Evolutionary conservation across 2,113 vertebrate species (phyloP).

Genomic region (Dipodomys ordii): DNA sequence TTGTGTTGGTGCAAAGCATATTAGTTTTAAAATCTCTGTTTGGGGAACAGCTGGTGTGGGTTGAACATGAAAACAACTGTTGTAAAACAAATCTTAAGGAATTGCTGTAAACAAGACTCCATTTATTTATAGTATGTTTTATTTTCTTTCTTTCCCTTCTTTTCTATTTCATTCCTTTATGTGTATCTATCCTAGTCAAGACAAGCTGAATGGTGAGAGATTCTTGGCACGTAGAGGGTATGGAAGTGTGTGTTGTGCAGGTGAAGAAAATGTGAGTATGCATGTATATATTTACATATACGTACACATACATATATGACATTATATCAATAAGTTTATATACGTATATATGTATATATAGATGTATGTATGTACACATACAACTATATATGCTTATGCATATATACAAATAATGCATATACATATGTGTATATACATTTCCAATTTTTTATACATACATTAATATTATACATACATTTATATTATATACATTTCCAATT

Average conservation of each 20-base stretch:
- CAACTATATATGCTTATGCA: neutral
- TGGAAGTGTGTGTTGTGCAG: neutral
- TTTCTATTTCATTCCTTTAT: neutral
- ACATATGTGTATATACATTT: neutral
- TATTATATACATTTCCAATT: neutral
- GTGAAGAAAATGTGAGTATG: neutral
- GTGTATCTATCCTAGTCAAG: neutral
- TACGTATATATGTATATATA: too few relatives aligned
- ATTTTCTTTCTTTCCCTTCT: slow-evolving; percentile 17
- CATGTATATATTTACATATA: too few relatives aligned
- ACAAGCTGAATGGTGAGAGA: neutral
- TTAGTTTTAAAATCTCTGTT: slow-evolving; percentile 79
- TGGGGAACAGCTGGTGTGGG: slow-evolving; percentile 82
- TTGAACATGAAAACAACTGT: slow-evolving; percentile 82
- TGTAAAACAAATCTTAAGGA: slow-evolving; percentile 81
- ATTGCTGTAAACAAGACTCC: slow-evolving; percentile 79
- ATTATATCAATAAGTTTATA: too few relatives aligned
- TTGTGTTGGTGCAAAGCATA: slow-evolving; percentile 74
- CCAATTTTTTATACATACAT: neutral
- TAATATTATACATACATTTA: neutral
- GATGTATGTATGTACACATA: neutral
- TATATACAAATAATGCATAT: neutral
- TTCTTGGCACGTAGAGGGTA: neutral
- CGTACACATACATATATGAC: neutral
- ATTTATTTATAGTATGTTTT: slow-evolving; percentile 71